Evolutionary conservation across 2,113 vertebrate genomes (phyloP), one percentile per base, ranked within the genome.

Genomic region (Coreoperca whiteheadi): DNA sequence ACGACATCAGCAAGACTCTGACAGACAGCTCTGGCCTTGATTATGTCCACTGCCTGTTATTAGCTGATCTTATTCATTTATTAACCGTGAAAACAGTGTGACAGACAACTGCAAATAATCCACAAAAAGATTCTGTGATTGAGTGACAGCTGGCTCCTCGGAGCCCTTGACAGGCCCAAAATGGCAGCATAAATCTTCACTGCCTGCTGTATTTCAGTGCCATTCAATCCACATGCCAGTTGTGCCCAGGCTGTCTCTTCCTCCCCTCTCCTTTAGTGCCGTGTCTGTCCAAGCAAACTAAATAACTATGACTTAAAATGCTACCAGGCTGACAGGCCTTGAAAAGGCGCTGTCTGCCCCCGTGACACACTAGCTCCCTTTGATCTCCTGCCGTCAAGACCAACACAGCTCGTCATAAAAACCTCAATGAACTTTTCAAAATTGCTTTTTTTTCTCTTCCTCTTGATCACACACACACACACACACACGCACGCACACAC

Each of bases 241-340:
- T 70, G 84, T 74, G 79, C 60, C 59, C 5, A 20, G 66, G 79
- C 84, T 54, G 81, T 73, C 75, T 78, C 85, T 61, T 76, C 64
- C 16, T 84, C 85, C 34, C 28, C 61, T 72, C 73, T 84, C 77
- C 51, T 82, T 76, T 66, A 77, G 77, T 57, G 69, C 81, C 15
- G 72, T 68, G 81, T 87, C 79, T 79, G 87, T 92, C 88, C 82
- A 83, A 86, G 88, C 85, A 85, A 86, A 82, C 88, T 82, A 87
- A 91, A 91, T 85, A 91, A 88, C 73, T 87, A 34, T 82, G 89
- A 89, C 86, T 94, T 91, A 83, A 92, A 91, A 88, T 83, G 82
- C 89, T 88, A 82, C 50, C 67, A 48, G 84, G 77, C 89, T 92
- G 92, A 93, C 88, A 86, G 92, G 79, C 74, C 79, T 87, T 80